Base-by-base conservation (phyloP, 2,797 vertebrate species). In the Pristis pectinata region DNA sequence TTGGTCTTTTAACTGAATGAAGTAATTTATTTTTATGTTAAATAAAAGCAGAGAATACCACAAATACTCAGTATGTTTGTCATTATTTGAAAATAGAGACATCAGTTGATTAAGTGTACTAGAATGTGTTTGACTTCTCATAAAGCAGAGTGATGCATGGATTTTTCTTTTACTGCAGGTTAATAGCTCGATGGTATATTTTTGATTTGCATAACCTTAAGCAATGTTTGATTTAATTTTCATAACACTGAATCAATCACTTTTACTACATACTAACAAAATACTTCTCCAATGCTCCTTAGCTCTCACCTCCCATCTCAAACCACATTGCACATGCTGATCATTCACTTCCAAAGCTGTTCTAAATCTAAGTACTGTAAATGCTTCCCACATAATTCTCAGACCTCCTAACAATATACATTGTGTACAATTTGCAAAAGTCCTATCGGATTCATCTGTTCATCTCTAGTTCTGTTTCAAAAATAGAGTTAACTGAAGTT, bases 281-380 rank as follows among this genome's bases (percentile, higher is more conserved):
- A 4, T 19, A 27, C 41, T 72, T 93, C 24, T 24, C 37, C 7
- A 93, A 41, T 61, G 2, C 37, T 70, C 22, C 8, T 67, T 70
- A 70, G 49, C 53, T 94, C 70, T 74, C 10, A 24, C 70, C 44
- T 17, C 92, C 15, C 44, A 56, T 94, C 92, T 74, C 92, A 56
- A 74, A 94, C 74, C 92, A 94, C 49, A 74, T 49, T 53, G 1
- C 92, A 94, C 92, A 34, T 74, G n/a, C 67, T 44, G 37, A 93
- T 15, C n/a, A 10, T 70, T 27, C 64, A 70, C 19, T 53, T 94
- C 72, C 24, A 91, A 24, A 37, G 19, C 8, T 67, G n/a, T 17
- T 41, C 61, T 67, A 67, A 64, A 91, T 4, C 59, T 91, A 67
- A 59, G 67, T 7, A 24, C 2, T 67, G 9, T 0, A n/a, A 59